Evolutionary conservation across 2,888 invertebrate genomes (phyloP).

Genomic region (Drosophila neoperkinsi): DNA sequence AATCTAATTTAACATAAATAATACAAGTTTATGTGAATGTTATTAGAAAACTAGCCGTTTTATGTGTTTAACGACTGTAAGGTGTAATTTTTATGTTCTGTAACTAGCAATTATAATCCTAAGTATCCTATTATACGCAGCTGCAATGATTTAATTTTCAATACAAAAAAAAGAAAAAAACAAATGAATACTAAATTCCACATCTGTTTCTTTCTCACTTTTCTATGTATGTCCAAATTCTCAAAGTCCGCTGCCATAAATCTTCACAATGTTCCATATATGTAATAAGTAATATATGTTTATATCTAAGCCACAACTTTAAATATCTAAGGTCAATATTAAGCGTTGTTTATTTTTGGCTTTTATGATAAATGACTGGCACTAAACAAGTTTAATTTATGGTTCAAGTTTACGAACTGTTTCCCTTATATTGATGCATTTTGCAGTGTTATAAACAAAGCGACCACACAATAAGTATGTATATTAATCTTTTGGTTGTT

Average conservation of each 20-base stretch:
- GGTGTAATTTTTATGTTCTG: neutral
- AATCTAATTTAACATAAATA: neutral
- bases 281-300: slow-evolving; percentile 8
- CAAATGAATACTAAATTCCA: neutral
- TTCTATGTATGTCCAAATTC: neutral
- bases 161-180: neutral
- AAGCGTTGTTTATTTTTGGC: slow-evolving; percentile 19
- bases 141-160: neutral
- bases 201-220: neutral
- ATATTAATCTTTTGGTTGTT: slow-evolving; percentile 24
- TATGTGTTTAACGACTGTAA: neutral
- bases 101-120: neutral
- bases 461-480: slow-evolving; percentile 25
- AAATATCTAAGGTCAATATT: slow-evolving; percentile 28
- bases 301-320: slow-evolving; percentile 5
- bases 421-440: slow-evolving; percentile 44
- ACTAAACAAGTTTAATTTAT: slow-evolving; percentile 53
- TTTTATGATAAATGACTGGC: slow-evolving; percentile 39
- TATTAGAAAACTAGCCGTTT: neutral
- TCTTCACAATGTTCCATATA: slow-evolving; percentile 23
- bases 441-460: slow-evolving; percentile 36
- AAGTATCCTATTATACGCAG: neutral
- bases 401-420: slow-evolving; percentile 20
- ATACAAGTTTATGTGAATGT: too few species aligned
- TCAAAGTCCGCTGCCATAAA: slow-evolving; percentile 4